phyloP scores from a whole-genome alignment of 2,888 invertebrate genomes.

The Phanerotoma sp. region DNA sequence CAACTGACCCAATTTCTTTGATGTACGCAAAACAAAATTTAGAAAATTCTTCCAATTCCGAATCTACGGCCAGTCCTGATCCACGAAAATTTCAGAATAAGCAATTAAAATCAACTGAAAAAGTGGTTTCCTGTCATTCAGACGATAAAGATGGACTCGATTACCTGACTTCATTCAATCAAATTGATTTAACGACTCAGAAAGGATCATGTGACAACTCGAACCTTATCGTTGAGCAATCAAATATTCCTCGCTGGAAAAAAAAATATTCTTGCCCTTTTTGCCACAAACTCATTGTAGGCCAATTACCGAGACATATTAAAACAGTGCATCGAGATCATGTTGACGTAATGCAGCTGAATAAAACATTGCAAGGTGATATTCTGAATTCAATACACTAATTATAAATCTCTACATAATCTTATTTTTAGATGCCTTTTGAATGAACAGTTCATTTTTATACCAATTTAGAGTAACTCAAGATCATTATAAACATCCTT shows the following conservation, averaged over 20 bases:
- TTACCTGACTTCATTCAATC: not conserved
- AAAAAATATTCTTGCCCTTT: not conserved
- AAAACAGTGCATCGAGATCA: not conserved
- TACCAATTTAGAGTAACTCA: too few species aligned
- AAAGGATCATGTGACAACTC: not conserved
- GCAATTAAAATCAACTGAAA: too few species aligned
- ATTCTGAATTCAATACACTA: too few species aligned
- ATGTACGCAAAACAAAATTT: too few species aligned
- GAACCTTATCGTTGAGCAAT: not conserved
- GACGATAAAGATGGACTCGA: not conserved
- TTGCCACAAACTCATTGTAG: not conserved
- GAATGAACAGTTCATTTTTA: too few species aligned
- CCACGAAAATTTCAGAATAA: too few species aligned
- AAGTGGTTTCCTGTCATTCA: not conserved
- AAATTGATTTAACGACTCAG: not conserved
- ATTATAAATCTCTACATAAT: too few species aligned
- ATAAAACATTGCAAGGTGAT: not conserved
- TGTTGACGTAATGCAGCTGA: not conserved
- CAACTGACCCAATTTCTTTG: too few species aligned
- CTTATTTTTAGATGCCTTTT: too few species aligned
- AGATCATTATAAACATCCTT: too few species aligned
- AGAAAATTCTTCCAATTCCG: too few species aligned
- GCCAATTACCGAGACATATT: not conserved
- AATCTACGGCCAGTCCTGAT: too few species aligned
- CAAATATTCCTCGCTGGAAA: not conserved